Evolutionary conservation across 2,797 vertebrate species (phyloP), one percentile per base, ranked within the genome.

Genomic region (Sebastes kiyomatsui): DNA sequence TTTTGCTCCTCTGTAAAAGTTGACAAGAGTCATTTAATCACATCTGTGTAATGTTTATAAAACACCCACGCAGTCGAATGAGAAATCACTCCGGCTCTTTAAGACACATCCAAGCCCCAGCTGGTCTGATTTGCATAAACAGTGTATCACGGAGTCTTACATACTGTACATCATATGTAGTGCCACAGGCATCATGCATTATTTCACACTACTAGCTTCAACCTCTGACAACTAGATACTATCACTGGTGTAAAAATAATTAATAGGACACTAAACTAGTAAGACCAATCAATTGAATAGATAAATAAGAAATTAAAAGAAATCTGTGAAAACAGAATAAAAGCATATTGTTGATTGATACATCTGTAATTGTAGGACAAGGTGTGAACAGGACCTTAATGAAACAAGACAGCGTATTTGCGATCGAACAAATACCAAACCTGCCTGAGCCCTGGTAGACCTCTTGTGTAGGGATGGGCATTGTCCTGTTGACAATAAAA

Each of bases 41-140:
- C 18, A n/a, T 23, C 20, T 9, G 8, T 61, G 9, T 49, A 42
- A 54, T 79, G 23, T 68, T 73, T 68, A 27, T 27, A 69, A 60
- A 70, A 55, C 64, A 46, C 59, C 66, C 33, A 70, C 70, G 16
- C 61, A 28, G 23, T 66, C 42, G 27, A 32, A 67, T 23, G 14
- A 78, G 22, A 27, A 70, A 55, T 79, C 28, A n/a, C 54, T 75
- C 25, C 1, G 8, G 30, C 54, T 75, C 20, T 75, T 67, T 1
- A 1, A 2, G 32, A 61, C 38, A 72, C 66, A 77, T 80, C 64
- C 42, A 5, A 69, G 46, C 16, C 65, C 33, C 68, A 35, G 68
- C 68, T 62, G 32, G 56, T 30, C 35, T 68, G 55, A 77, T 67
- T 77, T 77, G 60, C 79, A 84, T 84, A 64, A 62, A 30, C 62